Conservation (phyloP, 1,140 invertebrate genomes). For the Pseudomyrmex sp. region DNA sequence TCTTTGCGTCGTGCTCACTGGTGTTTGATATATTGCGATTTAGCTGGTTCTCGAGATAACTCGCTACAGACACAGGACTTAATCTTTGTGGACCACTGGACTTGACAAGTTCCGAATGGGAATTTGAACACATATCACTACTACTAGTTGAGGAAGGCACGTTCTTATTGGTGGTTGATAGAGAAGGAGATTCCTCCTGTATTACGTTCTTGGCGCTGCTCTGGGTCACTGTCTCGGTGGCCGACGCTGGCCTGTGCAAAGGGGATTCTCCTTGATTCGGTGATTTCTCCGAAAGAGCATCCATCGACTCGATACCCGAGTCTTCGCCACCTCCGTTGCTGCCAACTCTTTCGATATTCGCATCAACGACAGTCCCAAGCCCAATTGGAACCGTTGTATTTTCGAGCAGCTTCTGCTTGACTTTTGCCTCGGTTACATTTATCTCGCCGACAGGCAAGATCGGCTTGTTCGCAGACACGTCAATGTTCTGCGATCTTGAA, state of each 20-base stretch:
- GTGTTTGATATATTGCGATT: slow-evolving; percentile 74
- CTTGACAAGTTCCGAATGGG: slow-evolving; percentile 80
- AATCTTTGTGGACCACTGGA: slow-evolving; percentile 75
- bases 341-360: slow-evolving; percentile 76
- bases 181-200: slow-evolving; percentile 71
- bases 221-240: slow-evolving; percentile 75
- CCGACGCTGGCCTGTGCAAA: slow-evolving; percentile 80
- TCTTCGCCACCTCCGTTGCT: slow-evolving; percentile 90
- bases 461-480: slow-evolving; percentile 71
- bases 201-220: slow-evolving; percentile 63
- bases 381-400: slow-evolving; percentile 79
- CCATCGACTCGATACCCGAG: slow-evolving; percentile 97
- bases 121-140: slow-evolving; percentile 85
- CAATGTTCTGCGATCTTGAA: slow-evolving; percentile 64
- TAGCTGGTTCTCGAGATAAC: slow-evolving; percentile 77
- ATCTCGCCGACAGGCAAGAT: slow-evolving; percentile 82
- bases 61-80: slow-evolving; percentile 76
- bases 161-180: slow-evolving; percentile 82
- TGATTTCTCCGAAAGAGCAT: slow-evolving; percentile 95
- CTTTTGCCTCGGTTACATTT: slow-evolving; percentile 87
- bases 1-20: slow-evolving; percentile 63
- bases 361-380: slow-evolving; percentile 75
- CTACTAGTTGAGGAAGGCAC: slow-evolving; percentile 85
- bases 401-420: slow-evolving; percentile 87
- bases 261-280: slow-evolving; percentile 92